Percentiles rank a stretch among this genome's conserved stretches.
phyloP scores from a whole-genome alignment of 2,797 vertebrate genomes.

The Cossypha caffra region DNA sequence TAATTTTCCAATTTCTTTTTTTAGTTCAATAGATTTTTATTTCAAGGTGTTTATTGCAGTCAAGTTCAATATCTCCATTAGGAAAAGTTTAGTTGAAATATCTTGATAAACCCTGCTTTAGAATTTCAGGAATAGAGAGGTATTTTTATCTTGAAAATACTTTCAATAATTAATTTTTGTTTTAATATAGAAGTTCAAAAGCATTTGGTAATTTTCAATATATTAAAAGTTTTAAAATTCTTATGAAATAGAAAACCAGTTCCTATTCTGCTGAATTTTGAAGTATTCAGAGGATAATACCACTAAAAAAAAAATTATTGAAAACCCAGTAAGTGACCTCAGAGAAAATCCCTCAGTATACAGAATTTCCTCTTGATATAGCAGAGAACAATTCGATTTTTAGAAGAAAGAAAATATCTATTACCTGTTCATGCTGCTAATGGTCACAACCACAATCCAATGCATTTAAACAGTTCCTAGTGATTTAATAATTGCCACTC shows the following conservation, averaged over 20 bases:
- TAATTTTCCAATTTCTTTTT: neutral
- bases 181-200: neutral
- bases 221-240: neutral
- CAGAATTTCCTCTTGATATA: constrained; percentile 25
- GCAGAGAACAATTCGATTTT: constrained; percentile 11
- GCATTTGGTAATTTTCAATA: neutral
- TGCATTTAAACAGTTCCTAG: constrained; percentile 4
- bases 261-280: neutral
- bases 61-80: neutral
- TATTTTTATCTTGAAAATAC: neutral
- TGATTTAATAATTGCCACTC: constrained; percentile 48
- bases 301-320: neutral
- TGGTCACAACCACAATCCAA: constrained; percentile 16
- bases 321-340: neutral
- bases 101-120: neutral
- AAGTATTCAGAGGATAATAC: neutral
- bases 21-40: neutral
- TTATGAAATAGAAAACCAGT: neutral
- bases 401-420: constrained; percentile 39
- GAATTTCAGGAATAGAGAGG: fast-evolving
- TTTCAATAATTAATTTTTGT: neutral
- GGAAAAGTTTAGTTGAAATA: neutral
- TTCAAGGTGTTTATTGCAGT: neutral
- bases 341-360: neutral
- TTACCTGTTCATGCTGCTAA: constrained; percentile 21